phyloP scores from a whole-genome alignment of 2,888 invertebrate species.

The Heliconius charithonia region DNA sequence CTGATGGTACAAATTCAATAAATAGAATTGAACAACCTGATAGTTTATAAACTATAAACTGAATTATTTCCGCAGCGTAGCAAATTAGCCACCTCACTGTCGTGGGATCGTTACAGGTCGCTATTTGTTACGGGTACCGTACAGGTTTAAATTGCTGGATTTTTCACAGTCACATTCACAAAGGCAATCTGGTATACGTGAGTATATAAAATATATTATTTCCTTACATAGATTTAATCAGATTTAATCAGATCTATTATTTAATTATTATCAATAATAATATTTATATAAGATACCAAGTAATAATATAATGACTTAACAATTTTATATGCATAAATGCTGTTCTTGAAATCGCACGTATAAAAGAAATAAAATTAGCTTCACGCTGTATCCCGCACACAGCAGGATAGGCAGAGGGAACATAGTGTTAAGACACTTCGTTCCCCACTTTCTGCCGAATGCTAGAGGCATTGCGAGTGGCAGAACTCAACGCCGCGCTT shows the following conservation, averaged over 20 bases:
- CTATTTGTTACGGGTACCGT: constrained; percentile 35
- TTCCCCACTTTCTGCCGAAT: no score
- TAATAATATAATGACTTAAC: neutral
- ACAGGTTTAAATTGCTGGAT: constrained; percentile 23
- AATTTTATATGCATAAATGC: no score
- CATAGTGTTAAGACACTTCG: no score
- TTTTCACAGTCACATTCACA: constrained; percentile 26
- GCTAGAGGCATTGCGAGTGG: no score
- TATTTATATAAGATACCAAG: neutral
- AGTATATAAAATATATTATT: neutral
- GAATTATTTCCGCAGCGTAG: constrained; percentile 27
- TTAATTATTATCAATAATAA: neutral
- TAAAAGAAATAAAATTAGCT: no score
- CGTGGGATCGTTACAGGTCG: constrained; percentile 35
- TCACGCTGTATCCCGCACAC: no score
- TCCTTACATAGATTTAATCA: neutral
- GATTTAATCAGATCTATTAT: neutral
- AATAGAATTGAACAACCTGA: neutral
- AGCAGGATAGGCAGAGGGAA: no score
- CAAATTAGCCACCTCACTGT: constrained; percentile 32
- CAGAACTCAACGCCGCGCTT: no score
- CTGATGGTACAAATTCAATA: no score
- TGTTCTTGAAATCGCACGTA: no score
- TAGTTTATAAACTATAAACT: neutral
- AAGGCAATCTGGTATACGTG: neutral